Evolutionary conservation across 2,888 invertebrate genomes (phyloP).

Genomic region (Neoitamus cyanurus): DNA sequence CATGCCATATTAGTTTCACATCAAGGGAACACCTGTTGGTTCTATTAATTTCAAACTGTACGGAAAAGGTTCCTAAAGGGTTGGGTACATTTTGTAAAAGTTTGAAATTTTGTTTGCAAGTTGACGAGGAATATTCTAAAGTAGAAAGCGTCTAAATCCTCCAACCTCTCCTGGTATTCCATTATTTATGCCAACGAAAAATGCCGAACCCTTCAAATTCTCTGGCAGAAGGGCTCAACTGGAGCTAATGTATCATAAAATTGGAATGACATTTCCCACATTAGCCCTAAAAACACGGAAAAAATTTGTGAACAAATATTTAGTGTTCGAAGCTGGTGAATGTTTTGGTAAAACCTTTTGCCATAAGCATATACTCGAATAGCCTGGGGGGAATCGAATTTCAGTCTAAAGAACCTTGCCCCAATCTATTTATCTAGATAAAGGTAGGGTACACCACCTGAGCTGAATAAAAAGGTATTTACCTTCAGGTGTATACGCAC

Average conservation of each 20-base stretch:
- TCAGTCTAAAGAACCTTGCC: slow-evolving; percentile 14
- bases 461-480: slow-evolving; percentile 8
- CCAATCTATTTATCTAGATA: slow-evolving; percentile 24
- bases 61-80: background rate
- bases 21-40: too few species aligned
- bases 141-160: background rate
- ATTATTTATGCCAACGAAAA: background rate
- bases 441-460: background rate
- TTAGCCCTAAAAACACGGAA: background rate
- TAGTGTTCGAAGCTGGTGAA: slow-evolving; percentile 3
- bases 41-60: background rate
- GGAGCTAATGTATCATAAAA: slow-evolving; percentile 6
- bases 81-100: background rate
- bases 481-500: slow-evolving; percentile 28
- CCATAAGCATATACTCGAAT: background rate
- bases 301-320: slow-evolving; percentile 20
- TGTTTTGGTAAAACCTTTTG: slow-evolving; percentile 26
- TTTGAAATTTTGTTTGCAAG: background rate
- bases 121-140: background rate
- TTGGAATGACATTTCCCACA: background rate
- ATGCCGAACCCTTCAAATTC: background rate
- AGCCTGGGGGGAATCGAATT: slow-evolving; percentile 18
- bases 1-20: background rate
- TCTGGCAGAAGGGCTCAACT: background rate
- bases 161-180: background rate